Evolutionary conservation across 2,888 invertebrate species (phyloP), one percentile per base, ranked within the genome.

Genomic region (Chamaedrilus cognettii): DNA sequence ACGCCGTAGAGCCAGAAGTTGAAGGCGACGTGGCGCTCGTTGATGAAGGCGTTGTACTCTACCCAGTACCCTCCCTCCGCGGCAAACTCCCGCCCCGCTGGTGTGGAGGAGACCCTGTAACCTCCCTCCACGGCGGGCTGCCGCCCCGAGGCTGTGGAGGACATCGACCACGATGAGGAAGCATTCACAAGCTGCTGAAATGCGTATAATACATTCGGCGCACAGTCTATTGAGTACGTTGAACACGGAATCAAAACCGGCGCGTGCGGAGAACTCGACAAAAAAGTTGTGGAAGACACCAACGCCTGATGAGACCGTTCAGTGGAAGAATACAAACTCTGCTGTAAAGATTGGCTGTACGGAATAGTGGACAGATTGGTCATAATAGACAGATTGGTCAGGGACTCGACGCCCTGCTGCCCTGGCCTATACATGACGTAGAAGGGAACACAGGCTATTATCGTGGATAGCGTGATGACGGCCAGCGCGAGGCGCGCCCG

Each of bases 1-100:
- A 96, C 94, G 82, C 94, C 91, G 84, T 94, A 96, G 77, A 95
- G 90, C 90, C 94, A 93, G 84, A 94, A 92, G 78, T 93, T 94
- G 70, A 91, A 88, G 32, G 78, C 80, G 60, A 77, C 74, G 28
- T 71, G 55, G 31, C 84, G 42, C 30, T 28, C 70, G 61, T 68
- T 79, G 70, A 72, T 77, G 76, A 70, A 77, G 19, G 74, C 64
- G 19, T 77, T 77, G 31, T 74, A 70, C 1, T 64, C 65, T 32
- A 80, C 76, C 77, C 78, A 79, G 72, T 77, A 80, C 5, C 78
- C 78, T 23, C 23, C 7, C 19, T 34, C 19, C 19, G 11, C 11
- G 19, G 42, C 11, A 42, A 15, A 42, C 11, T 42, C 42, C 19
- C 11, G 42, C 42, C 11, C 42, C 11, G 19, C 42, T 15, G 42